Base-by-base conservation (phyloP, 2,888 invertebrate species). In the Auanema freiburgensis region DNA sequence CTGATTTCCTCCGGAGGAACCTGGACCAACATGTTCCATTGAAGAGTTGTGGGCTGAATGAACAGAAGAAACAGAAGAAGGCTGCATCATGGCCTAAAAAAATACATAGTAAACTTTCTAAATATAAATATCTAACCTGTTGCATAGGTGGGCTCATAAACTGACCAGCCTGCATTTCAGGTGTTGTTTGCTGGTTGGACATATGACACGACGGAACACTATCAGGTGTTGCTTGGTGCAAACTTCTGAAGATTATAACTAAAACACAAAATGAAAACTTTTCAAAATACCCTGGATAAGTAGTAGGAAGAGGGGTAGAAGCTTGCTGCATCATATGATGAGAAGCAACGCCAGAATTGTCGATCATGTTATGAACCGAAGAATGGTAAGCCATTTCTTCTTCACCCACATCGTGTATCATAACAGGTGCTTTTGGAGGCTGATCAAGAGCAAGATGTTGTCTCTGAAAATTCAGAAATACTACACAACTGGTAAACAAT, bases 181-280 rank as follows among this genome's bases (percentile, higher is more conserved):
- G 70, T 11, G 72, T 70, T 11, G 58, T 65, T 14, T 72, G 68
- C 23, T 59, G 65, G 46, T 57, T 60, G 16, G 54, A 57, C 16
- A 50, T 62, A 6, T 59, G 60, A 58, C 72, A 72, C 11, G 69
- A 66, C 2, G 69, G 71, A 14, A 71, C 64, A 43, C 70, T 70
- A n/a, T 71, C 72, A 0, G 74, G 74, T 10, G 73, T 73, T 1
- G 71, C 54, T 25, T 74, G 72, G 42, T 66, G 66, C 21, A 69
- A 63, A 4, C 65, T 68, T 25, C 61, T 66, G 40, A 50, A 64
- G 52, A 12, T 46, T 18, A n/a, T 43, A 43, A n/a, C 12, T 43
- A 11, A 43, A 43, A 43, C n/a, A n/a, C n/a, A n/a, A n/a, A n/a
- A n/a, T n/a, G n/a, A n/a, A n/a, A n/a, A n/a, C n/a, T n/a, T 33